Conservation (phyloP, 1,140 invertebrate genomes). For the Neodiprion pinetum region DNA sequence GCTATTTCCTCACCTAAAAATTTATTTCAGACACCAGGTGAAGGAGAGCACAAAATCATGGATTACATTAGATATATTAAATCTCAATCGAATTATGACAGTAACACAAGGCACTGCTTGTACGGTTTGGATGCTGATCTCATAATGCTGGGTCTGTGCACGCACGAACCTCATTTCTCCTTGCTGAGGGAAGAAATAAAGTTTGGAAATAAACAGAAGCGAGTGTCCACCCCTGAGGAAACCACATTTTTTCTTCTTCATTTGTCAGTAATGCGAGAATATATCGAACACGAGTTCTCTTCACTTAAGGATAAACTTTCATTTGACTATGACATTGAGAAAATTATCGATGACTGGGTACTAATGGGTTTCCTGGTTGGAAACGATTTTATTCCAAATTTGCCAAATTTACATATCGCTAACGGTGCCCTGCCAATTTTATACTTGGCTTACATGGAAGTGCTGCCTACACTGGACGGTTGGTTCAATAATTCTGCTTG, state of each 20-base stretch:
- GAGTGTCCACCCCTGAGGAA: conserved; percentile 77
- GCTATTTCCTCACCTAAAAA: conserved; percentile 17
- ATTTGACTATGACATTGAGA: conserved; percentile 84
- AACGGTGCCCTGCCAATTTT: conserved; percentile 87
- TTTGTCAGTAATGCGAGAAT: conserved; percentile 90
- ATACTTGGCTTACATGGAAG: conserved; percentile 87
- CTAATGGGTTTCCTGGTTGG: conserved; percentile 96
- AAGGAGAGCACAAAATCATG: conserved; percentile 99
- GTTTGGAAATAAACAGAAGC: conserved; percentile 71
- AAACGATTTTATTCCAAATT: conserved; percentile 96
- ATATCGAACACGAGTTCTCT: conserved; percentile 91
- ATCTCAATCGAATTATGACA: conserved; percentile 82
- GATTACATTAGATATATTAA: conserved; percentile 93
- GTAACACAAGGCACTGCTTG: conserved; percentile 91
- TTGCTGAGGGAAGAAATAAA: conserved; percentile 90
- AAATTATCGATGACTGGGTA: conserved; percentile 80
- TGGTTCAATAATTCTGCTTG: conserved; percentile 41
- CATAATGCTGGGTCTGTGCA: conserved; percentile 92
- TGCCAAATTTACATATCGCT: conserved; percentile 93
- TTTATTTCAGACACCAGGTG: conserved; percentile 82
- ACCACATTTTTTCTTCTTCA: conserved; percentile 94
- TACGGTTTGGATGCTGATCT: conserved; percentile 97
- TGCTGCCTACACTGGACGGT: conserved; percentile 88
- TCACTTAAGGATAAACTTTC: conserved; percentile 72
- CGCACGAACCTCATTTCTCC: conserved; percentile 94